Conservation (phyloP, 2,888 invertebrate genomes). For the Reticulitermes lucifugus region DNA sequence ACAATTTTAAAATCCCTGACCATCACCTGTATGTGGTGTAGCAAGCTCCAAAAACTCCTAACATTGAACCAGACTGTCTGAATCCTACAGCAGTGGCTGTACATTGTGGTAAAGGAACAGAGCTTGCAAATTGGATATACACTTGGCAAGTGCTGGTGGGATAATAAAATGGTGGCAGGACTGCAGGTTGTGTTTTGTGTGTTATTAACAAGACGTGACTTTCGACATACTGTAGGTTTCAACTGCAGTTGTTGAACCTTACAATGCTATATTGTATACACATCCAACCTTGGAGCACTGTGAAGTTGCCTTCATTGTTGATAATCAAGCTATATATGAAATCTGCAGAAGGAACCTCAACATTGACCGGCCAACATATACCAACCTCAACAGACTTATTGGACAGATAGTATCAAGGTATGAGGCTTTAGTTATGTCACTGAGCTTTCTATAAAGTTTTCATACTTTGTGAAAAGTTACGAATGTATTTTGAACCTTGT, state of each 20-base stretch:
- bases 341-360: slow-evolving; percentile 72
- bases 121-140: too few species aligned
- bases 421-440: background rate
- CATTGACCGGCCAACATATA: slow-evolving; percentile 54
- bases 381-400: slow-evolving; percentile 67
- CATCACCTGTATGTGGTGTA: too few species aligned
- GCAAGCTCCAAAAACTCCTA: too few species aligned
- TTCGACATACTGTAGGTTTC: slow-evolving; percentile 60
- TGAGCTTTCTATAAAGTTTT: background rate
- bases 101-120: too few species aligned
- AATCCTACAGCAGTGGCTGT: too few species aligned
- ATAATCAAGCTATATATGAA: slow-evolving; percentile 61
- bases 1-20: too few species aligned
- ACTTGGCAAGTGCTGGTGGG: too few species aligned
- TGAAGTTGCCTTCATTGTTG: slow-evolving; percentile 61
- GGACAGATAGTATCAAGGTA: slow-evolving; percentile 58
- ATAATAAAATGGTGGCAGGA: too few species aligned
- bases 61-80: too few species aligned
- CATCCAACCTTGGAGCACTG: slow-evolving; percentile 61
- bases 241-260: slow-evolving; percentile 61
- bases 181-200: background rate
- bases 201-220: background rate
- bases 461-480: background rate
- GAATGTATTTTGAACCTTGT: too few species aligned
- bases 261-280: slow-evolving; percentile 61